Evolutionary conservation across 1,140 invertebrate species (phyloP), one percentile per base, ranked within the genome.

Genomic region (Drosophila melanica): DNA sequence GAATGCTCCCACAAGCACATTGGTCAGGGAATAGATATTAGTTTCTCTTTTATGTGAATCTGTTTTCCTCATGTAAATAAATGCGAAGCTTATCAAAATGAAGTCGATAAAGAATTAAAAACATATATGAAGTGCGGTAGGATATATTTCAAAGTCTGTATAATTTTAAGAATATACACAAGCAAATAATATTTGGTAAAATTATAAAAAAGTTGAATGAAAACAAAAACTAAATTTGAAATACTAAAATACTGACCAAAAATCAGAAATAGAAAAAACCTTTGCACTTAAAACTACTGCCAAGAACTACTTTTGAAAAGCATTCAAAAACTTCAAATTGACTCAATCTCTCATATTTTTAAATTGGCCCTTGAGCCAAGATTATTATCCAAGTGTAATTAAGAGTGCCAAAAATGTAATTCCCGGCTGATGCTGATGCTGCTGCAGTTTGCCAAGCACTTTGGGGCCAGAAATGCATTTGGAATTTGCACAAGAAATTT

Each of bases 401-500:
- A 86, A 78, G 66, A 81, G 69, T 66, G 64, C 63, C 78, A 68
- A 77, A 78, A 86, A 72, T 81, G 53, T 57, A 33, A 54, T 59
- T 51, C 35, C 42, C 51, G 48, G 42, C 14, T 18, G 57, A n/a
- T 12, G 12, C 12, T 67, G 48, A 11, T 18, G 57, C 33, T n/a
- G n/a, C 8, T 73, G 55, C 75, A 78, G 81, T 85, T 85, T 87
- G 75, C 81, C 70, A 66, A 86, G 82, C 82, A 81, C 81, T 86
- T 74, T 72, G 47, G 66, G 68, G 60, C 70, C 79, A 81, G 65
- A 89, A 87, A 72, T 79, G 82, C 84, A 87, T 82, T 86, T 73
- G 47, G 63, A 41, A 65, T 64, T 75, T 62, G 63, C 73, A 30
- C 42, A 69, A 55, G 63, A 67, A 59, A 71, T 66, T 58, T 41